Percentiles rank a stretch among this genome's conserved stretches.
Conservation (phyloP, 2,797 vertebrate genomes). For the Amblyraja radiata region DNA sequence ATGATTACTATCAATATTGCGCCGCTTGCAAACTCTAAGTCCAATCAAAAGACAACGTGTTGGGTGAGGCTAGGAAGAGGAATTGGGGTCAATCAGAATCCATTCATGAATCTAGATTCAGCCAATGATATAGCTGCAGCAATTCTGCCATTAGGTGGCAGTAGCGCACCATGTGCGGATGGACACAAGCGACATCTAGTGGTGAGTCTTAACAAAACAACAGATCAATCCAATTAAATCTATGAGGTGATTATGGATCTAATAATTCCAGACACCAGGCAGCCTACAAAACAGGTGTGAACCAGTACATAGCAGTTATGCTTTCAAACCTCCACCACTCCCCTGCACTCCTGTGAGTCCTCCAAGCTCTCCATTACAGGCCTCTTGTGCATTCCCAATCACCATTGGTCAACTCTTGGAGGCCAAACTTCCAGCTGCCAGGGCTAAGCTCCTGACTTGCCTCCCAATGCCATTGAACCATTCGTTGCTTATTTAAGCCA, state of each 20-base stretch:
- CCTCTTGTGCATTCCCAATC: not conserved
- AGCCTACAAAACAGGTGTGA: not conserved
- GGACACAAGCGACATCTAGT: conserved; percentile 12
- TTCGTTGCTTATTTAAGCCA: not conserved
- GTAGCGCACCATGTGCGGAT: not conserved
- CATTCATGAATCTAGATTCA: not conserved
- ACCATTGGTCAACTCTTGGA: too few species aligned
- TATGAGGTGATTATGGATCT: not conserved
- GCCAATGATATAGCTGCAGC: not conserved
- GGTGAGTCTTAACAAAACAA: not conserved
- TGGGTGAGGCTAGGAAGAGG: not conserved
- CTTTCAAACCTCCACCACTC: not conserved
- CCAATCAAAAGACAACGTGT: not conserved
- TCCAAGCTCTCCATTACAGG: not conserved
- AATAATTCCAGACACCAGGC: not conserved
- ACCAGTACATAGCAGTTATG: too few species aligned
- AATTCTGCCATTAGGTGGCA: conserved; percentile 32
- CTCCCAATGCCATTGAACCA: not conserved
- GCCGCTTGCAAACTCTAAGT: not conserved
- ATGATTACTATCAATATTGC: not conserved
- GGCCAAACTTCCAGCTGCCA: not conserved
- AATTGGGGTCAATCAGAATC: not conserved
- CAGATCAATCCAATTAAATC: not conserved
- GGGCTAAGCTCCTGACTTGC: not conserved
- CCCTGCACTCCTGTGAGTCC: not conserved